Evolutionary conservation across 2,113 vertebrate genomes (phyloP).

Genomic region (Limnothrissa miodon): DNA sequence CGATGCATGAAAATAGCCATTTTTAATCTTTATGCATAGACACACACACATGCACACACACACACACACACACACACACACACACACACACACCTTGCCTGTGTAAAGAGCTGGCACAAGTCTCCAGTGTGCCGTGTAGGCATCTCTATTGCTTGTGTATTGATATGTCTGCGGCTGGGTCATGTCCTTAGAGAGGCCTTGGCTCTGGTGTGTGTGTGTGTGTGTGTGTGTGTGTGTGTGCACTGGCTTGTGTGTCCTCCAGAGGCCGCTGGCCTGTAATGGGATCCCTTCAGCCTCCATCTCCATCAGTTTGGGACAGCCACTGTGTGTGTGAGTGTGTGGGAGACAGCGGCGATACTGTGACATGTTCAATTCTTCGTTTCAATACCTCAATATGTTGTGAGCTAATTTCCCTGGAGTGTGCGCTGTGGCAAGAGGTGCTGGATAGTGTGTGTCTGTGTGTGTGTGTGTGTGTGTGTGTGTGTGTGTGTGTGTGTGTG

Average conservation of each 20-base stretch:
- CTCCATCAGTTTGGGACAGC: constrained; percentile 41
- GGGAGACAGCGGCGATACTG: constrained; percentile 14
- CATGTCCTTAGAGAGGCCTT: not conserved
- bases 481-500: constrained; percentile 26
- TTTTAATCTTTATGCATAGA: not conserved
- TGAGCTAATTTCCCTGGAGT: constrained; percentile 58
- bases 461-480: constrained; percentile 20
- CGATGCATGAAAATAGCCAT: not conserved
- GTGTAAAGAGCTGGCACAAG: not conserved
- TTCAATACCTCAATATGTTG: constrained; percentile 52
- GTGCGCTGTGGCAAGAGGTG: constrained; percentile 49
- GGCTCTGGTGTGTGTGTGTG: not conserved
- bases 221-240: no score
- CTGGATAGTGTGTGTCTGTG: constrained; percentile 9
- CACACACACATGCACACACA: not conserved
- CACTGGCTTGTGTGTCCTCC: not conserved
- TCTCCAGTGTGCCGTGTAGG: not conserved
- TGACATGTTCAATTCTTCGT: constrained; percentile 48
- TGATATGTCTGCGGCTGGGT: not conserved
- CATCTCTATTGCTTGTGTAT: not conserved
- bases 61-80: no score
- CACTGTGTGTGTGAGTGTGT: constrained; percentile 27
- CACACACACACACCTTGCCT: not conserved
- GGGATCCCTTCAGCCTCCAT: constrained; percentile 27
- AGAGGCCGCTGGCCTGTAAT: not conserved